phyloP scores from a whole-genome alignment of 2,113 vertebrate species.

The Vireo altiloquus region DNA sequence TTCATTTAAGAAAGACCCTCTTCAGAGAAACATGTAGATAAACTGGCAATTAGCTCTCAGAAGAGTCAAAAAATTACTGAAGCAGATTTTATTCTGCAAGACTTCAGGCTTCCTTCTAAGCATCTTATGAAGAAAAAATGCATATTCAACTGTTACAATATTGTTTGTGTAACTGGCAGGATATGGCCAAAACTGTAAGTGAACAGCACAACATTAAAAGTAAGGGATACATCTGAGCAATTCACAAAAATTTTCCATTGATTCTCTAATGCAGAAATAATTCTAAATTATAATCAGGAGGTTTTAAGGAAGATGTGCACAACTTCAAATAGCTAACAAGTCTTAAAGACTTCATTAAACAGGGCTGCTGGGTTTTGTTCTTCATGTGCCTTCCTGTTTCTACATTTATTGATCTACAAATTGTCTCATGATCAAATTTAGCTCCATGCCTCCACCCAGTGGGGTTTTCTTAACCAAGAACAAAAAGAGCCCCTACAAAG shows the following conservation, averaged over 20 bases:
- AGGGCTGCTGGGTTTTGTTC: background rate
- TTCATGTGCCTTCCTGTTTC: background rate
- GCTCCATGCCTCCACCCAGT: conserved; percentile 68
- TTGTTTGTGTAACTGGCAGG: background rate
- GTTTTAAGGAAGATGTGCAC: background rate
- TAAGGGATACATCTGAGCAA: background rate
- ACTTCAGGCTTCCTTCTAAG: background rate
- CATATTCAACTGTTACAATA: background rate
- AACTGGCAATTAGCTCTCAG: background rate
- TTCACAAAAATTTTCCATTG: background rate
- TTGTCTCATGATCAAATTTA: conserved; percentile 16
- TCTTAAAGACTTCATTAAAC: background rate
- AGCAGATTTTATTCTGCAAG: background rate
- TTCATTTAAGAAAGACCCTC: background rate
- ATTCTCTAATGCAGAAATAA: background rate
- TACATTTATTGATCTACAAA: background rate
- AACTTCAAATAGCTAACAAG: background rate
- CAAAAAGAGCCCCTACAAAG: background rate
- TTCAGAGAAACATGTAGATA: background rate
- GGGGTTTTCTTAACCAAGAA: conserved; percentile 11
- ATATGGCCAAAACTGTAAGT: background rate
- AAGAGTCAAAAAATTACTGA: background rate
- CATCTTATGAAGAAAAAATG: background rate
- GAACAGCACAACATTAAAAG: background rate
- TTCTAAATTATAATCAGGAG: background rate